These are phyloP conservation scores for Camponotus vicinus DNA, from an alignment of 1,140 invertebrate genomes.

Conservation along the genomic window DNA sequence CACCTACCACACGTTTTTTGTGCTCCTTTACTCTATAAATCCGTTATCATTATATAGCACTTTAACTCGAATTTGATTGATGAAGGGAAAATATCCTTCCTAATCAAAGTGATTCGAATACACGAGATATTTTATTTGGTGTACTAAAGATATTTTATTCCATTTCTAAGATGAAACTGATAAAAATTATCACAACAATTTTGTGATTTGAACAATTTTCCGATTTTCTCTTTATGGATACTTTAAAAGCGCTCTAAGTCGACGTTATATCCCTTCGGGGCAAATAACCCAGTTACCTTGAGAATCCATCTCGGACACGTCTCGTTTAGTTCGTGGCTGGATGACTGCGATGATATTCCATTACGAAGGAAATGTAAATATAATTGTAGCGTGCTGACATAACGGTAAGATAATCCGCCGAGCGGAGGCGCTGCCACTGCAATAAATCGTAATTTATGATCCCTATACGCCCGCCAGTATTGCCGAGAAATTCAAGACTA, in stretches of 20 bases:
- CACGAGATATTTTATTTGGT: neutral
- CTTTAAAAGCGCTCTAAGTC: neutral
- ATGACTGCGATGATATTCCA: conserved; percentile 71
- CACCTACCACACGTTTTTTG: conserved; percentile 34
- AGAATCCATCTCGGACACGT: conserved; percentile 24
- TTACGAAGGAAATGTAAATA: conserved; percentile 83
- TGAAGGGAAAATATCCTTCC: neutral
- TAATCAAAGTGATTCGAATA: neutral
- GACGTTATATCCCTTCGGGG: neutral
- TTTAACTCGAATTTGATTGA: neutral
- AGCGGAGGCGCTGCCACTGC: conserved; percentile 82
- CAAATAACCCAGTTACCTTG: conserved; percentile 14
- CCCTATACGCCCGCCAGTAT: conserved; percentile 77
- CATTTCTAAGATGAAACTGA: neutral
- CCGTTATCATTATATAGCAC: neutral
- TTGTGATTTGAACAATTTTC: neutral
- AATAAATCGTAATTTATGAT: conserved; percentile 86
- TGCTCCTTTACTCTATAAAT: conserved; percentile 18
- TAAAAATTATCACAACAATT: neutral
- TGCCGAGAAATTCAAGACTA: conserved; percentile 81
- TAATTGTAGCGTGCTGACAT: conserved; percentile 84
- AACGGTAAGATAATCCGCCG: conserved; percentile 84
- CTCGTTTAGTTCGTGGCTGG: conserved; percentile 22
- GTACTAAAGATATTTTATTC: neutral
- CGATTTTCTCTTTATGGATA: neutral